phyloP scores from a whole-genome alignment of 2,113 vertebrate species.

The Bos javanicus region DNA sequence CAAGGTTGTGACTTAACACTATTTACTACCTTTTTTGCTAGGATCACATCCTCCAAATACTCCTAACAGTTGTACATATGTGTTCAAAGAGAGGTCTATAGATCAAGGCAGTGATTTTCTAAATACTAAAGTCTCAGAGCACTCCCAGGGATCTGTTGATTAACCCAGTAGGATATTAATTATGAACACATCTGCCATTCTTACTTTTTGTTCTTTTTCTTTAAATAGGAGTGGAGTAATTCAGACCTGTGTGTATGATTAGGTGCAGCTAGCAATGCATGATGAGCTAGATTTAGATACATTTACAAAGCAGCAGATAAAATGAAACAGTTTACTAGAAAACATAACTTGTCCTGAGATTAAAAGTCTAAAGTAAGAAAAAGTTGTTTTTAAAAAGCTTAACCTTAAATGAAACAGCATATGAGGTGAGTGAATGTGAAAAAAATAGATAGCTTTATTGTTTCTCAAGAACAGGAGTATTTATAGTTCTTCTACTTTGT shows the following conservation, averaged over 20 bases:
- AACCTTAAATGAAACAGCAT: conserved; percentile 50
- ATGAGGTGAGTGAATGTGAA: conserved; percentile 43
- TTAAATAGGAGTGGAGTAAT: conserved; percentile 79
- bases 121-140: conserved; percentile 78
- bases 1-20: conserved; percentile 60
- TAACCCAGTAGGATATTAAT: conserved; percentile 85
- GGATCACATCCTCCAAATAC: conserved; percentile 42
- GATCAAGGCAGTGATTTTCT: conserved; percentile 76
- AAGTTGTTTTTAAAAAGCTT: conserved; percentile 57
- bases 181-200: conserved; percentile 81
- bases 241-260: conserved; percentile 67
- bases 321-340: conserved; percentile 73
- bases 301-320: conserved; percentile 48
- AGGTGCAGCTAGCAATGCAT: conserved; percentile 48
- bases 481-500: conserved; percentile 53
- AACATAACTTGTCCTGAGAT: conserved; percentile 57
- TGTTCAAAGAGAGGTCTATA: conserved; percentile 69
- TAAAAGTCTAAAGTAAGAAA: conserved; percentile 58
- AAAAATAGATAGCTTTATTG: conserved; percentile 56
- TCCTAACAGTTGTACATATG: conserved; percentile 21
- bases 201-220: conserved; percentile 79
- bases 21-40: conserved; percentile 57
- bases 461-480: conserved; percentile 65
- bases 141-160: conserved; percentile 81
- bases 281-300: conserved; percentile 48